A percentile compares a stretch with the other conserved stretches of the same genome.
These are phyloP conservation scores for Nycticryphes semicollaris DNA, from an alignment of 2,113 vertebrate species.

Conservation along the genomic window DNA sequence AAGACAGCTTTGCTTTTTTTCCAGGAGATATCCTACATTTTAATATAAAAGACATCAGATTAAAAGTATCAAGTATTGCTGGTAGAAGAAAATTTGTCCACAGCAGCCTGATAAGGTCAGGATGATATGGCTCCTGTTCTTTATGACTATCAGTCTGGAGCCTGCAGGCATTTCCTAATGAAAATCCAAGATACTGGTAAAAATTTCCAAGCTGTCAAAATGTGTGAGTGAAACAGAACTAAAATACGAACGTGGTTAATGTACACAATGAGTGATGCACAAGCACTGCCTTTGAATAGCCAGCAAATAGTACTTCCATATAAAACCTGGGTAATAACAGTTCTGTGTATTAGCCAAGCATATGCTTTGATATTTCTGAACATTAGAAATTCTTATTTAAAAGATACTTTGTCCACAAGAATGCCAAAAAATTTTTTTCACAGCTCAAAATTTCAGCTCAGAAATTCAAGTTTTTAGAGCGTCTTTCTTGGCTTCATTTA, in stretches of 20 bases:
- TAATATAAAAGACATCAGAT: slow-evolving; percentile 23
- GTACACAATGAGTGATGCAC: background rate
- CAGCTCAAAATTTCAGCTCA: background rate
- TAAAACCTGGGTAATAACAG: background rate
- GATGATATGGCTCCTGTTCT: slow-evolving; percentile 21
- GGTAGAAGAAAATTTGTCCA: background rate
- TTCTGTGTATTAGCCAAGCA: background rate
- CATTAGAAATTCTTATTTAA: background rate
- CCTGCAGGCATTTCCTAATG: slow-evolving; percentile 50
- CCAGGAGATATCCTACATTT: background rate
- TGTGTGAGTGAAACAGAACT: background rate
- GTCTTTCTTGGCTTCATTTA: background rate
- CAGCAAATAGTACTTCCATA: background rate
- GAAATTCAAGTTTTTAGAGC: background rate
- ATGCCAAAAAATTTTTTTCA: background rate
- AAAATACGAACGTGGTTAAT: background rate
- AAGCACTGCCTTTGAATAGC: background rate
- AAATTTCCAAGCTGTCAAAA: slow-evolving; percentile 54
- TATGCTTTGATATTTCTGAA: background rate
- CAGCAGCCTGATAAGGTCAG: background rate
- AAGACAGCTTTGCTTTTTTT: background rate
- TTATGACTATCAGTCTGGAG: slow-evolving; percentile 35
- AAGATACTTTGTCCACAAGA: background rate
- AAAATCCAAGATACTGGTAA: slow-evolving; percentile 39
- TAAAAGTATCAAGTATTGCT: background rate